Percentiles rank a stretch among this genome's conserved stretches.
Conservation (phyloP, 2,888 invertebrate species). For the Cantharis rustica region DNA sequence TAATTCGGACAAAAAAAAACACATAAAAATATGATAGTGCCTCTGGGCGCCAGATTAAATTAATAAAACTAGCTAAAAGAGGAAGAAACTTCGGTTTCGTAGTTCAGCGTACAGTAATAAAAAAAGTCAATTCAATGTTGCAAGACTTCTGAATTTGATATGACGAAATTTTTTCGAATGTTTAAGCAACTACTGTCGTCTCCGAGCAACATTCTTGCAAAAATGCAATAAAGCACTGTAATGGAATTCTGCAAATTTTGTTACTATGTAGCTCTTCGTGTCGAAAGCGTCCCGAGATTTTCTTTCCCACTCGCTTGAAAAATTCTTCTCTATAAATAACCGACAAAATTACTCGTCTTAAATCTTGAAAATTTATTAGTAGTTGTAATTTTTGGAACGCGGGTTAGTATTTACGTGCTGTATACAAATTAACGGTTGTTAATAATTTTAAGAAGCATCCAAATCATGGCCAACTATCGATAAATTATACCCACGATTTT, state of each 20-base stretch:
- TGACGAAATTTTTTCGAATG: too few species aligned
- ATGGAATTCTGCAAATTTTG: background rate
- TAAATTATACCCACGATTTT: background rate
- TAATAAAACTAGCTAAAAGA: too few species aligned
- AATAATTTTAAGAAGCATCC: background rate
- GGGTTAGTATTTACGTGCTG: background rate
- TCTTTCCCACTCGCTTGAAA: background rate
- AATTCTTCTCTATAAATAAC: background rate
- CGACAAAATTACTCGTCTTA: background rate
- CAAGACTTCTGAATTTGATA: too few species aligned
- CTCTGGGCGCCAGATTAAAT: too few species aligned
- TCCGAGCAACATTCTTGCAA: too few species aligned
- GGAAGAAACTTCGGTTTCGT: too few species aligned
- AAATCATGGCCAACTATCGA: background rate
- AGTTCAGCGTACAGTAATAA: too few species aligned
- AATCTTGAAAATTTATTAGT: background rate
- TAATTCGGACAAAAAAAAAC: too few species aligned
- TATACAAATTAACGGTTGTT: constrained; percentile 2
- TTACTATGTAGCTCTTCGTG: background rate
- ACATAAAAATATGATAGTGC: too few species aligned
- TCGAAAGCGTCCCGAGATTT: background rate
- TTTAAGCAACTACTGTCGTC: too few species aligned
- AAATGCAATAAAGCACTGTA: background rate
- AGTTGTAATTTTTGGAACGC: background rate
- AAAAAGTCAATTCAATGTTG: too few species aligned